Conservation (phyloP, 2,888 invertebrate genomes). For the Scrobipalpa costella region DNA sequence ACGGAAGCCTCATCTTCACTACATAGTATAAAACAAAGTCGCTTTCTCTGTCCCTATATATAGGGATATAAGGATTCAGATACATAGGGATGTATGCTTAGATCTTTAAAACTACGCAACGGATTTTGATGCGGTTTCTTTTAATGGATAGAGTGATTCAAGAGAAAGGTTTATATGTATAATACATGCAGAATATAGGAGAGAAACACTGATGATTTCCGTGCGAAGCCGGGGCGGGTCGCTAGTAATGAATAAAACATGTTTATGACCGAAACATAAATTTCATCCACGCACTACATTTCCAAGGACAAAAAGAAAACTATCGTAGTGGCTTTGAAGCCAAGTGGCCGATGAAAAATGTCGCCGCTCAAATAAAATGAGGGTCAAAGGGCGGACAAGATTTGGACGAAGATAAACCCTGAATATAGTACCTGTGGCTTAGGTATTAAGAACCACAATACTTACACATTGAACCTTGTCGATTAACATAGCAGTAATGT, state of each 20-base stretch:
- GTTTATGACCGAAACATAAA: neutral
- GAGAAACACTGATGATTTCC: too few relatives aligned
- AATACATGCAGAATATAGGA: too few relatives aligned
- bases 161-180: too few relatives aligned
- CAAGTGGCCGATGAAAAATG: slow-evolving; percentile 53
- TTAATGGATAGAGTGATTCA: too few relatives aligned
- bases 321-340: neutral
- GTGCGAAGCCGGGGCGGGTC: too few relatives aligned
- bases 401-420: slow-evolving; percentile 40
- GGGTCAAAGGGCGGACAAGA: slow-evolving; percentile 54
- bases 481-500: slow-evolving; percentile 28
- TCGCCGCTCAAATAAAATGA: slow-evolving; percentile 54
- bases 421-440: slow-evolving; percentile 27
- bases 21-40: too few relatives aligned
- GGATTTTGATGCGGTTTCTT: too few relatives aligned
- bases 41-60: too few relatives aligned
- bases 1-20: neutral
- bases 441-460: slow-evolving; percentile 15
- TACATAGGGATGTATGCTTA: too few relatives aligned
- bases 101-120: too few relatives aligned
- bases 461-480: slow-evolving; percentile 15
- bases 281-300: neutral
- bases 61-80: too few relatives aligned
- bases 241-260: slow-evolving; percentile 3
- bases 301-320: neutral